These are phyloP conservation scores for Cantharis lateralis DNA, from an alignment of 2,888 invertebrate genomes.

Conservation along the genomic window DNA sequence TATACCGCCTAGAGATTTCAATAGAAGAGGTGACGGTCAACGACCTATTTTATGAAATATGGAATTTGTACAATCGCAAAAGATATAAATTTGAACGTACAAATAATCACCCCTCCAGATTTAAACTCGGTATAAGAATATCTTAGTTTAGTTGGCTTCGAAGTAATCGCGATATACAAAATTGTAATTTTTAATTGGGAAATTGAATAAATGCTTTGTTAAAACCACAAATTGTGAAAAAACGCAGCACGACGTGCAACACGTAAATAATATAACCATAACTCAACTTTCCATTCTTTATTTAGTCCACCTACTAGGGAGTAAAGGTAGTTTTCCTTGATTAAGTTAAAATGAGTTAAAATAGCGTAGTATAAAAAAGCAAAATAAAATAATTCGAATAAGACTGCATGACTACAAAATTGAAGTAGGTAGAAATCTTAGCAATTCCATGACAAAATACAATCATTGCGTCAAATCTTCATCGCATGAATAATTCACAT, in stretches of 20 bases:
- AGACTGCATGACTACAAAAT: background rate
- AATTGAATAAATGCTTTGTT: background rate
- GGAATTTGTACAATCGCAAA: no score
- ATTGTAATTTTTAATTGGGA: no score
- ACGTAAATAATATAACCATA: background rate
- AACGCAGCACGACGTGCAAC: background rate
- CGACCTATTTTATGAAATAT: no score
- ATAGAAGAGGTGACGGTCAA: no score
- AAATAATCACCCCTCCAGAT: no score
- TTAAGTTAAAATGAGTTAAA: constrained; percentile 2
- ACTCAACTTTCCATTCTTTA: constrained; percentile 33
- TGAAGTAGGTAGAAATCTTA: background rate
- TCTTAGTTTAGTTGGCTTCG: no score
- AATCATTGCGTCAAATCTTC: background rate
- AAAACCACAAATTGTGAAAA: background rate
- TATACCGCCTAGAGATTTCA: no score
- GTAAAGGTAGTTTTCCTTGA: constrained; percentile 45
- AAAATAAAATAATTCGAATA: background rate
- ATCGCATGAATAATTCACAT: background rate
- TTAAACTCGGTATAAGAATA: no score
- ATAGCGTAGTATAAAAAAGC: background rate
- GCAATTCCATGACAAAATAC: background rate
- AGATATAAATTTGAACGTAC: no score
- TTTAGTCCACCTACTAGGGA: constrained; percentile 51
- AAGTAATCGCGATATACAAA: no score